phyloP scores from a whole-genome alignment of 1,140 invertebrate species.

The Leptoteleia sp. region DNA sequence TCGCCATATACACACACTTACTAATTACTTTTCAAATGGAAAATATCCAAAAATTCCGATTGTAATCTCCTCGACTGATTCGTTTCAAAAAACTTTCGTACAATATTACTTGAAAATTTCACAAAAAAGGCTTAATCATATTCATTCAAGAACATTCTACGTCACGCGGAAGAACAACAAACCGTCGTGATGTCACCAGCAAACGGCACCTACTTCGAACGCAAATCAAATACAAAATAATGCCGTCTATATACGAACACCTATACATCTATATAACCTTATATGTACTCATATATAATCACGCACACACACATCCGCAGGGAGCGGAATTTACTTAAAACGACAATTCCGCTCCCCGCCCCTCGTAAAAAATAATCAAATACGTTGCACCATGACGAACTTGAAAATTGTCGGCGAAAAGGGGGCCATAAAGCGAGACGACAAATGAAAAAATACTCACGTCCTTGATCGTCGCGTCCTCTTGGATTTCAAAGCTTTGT shows the following conservation, averaged over 20 bases:
- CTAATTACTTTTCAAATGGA: too few species aligned
- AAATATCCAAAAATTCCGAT: background rate
- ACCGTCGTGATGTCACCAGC: conserved; percentile 18
- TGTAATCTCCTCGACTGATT: background rate
- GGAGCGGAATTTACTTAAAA: too few species aligned
- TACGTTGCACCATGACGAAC: too few species aligned
- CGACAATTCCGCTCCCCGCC: too few species aligned
- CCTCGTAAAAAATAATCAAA: too few species aligned
- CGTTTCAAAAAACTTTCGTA: background rate
- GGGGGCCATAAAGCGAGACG: too few species aligned
- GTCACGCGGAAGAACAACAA: conserved; percentile 26
- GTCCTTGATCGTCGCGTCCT: conserved; percentile 93
- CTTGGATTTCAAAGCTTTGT: conserved; percentile 92
- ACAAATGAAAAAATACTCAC: conserved; percentile 81
- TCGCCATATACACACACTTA: background rate
- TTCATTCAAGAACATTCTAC: conserved; percentile 46
- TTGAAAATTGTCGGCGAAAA: too few species aligned
- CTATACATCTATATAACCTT: too few species aligned
- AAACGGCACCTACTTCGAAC: background rate
- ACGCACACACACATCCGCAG: too few species aligned
- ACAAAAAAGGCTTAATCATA: background rate
- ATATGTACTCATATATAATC: too few species aligned
- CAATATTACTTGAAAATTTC: too few species aligned
- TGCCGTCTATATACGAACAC: too few species aligned
- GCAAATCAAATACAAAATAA: conserved; percentile 12